Base-by-base conservation (phyloP, 2,113 vertebrate species). In the Rhizomys pruinosus region DNA sequence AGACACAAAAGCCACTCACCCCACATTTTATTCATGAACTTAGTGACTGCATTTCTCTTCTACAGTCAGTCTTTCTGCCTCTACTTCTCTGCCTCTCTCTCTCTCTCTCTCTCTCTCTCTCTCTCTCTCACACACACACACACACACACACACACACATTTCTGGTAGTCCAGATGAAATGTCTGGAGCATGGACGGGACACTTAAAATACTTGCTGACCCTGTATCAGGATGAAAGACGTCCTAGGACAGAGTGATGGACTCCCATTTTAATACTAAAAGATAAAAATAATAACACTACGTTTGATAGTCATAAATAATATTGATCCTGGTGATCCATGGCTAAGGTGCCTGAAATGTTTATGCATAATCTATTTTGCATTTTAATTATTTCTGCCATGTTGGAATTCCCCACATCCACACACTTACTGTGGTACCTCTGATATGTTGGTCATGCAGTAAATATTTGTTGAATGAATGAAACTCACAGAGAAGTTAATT, bases 321-420 rank as follows among this genome's bases (percentile, higher is more conserved):
- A 90, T 95, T 96, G 96, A 71, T 95, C 92, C 0, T 72, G 92
- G 95, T 89, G 94, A 90, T 94, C 96, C 2, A 13, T 97, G 93
- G 84, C 97, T 97, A 97, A 96, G 95, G 96, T 89, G 95, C 93
- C 96, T 86, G 76, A 97, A 87, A 96, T 94, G 66, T 93, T 93
- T 96, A 91, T 63, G 22, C 94, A 84, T 97, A 95, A 96, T 77
- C 47, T 79, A 34, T 72, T 89, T 94, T 88, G 72, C 87, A 94
- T 95, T 97, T 96, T 90, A 97, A 97, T 96, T 94, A 34, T 63
- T 78, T 95, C 90, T 97, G 64, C 73, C 79, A 82, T 68, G 1
- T 90, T 74, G 12, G 74, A 55, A 61, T 71, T 91, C 63, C 57
- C 82, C 27, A 78, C 42, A 69, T 81, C 27, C 27, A 64, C n/a